Percentiles rank a stretch among this genome's conserved stretches.
phyloP scores from a whole-genome alignment of 2,797 vertebrate genomes.

The Neosilurus mollespiculum region DNA sequence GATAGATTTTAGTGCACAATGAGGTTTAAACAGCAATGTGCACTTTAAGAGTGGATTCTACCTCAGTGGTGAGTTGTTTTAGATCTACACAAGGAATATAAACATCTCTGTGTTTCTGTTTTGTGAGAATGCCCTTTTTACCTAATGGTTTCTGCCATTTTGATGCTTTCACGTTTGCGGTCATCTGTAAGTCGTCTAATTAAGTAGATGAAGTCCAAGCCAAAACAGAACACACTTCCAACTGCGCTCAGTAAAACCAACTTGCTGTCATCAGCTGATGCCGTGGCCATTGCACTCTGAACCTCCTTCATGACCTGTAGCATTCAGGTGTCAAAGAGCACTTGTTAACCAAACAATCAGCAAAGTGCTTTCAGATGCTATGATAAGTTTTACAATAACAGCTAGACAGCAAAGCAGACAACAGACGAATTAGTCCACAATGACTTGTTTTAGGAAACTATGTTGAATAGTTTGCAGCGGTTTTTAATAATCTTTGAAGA shows the following conservation, averaged over 20 bases:
- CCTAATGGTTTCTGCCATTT: slow-evolving; percentile 97
- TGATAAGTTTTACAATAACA: too few species aligned
- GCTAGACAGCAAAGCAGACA: too few species aligned
- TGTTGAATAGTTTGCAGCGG: too few species aligned
- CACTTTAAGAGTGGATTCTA: not conserved
- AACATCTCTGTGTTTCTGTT: not conserved
- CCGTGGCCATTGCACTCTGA: slow-evolving; percentile 93
- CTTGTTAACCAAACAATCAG: not conserved
- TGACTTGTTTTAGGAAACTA: too few species aligned
- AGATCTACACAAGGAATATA: not conserved
- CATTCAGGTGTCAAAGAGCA: not conserved
- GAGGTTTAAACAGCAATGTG: not conserved
- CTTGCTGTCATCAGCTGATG: slow-evolving; percentile 94
- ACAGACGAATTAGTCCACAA: too few species aligned
- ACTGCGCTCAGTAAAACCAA: slow-evolving; percentile 89
- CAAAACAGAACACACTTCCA: slow-evolving; percentile 90
- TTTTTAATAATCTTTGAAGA: too few species aligned
- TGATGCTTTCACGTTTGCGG: slow-evolving; percentile 92
- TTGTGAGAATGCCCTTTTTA: slow-evolving; percentile 57
- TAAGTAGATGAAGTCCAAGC: slow-evolving; percentile 95
- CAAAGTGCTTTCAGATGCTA: too few species aligned
- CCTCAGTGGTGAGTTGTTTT: not conserved
- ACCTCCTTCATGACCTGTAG: slow-evolving; percentile 97
- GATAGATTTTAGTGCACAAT: too few species aligned
- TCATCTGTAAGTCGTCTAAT: slow-evolving; percentile 91